Evolutionary conservation across 2,888 invertebrate genomes (phyloP).

Genomic region (Micoletzkya japonica): DNA sequence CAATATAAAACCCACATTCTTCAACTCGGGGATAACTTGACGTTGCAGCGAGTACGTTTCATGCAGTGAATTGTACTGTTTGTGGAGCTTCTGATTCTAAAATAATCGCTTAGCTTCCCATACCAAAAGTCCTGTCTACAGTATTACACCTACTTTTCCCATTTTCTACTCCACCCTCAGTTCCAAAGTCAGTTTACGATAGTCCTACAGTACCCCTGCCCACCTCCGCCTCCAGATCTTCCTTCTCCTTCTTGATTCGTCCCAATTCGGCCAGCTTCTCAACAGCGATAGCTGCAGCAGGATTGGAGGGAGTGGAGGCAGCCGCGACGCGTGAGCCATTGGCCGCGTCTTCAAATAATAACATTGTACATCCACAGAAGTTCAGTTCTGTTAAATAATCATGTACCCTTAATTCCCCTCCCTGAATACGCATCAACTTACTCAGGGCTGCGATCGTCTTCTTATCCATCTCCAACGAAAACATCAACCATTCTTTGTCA

Average conservation of each 20-base stretch:
- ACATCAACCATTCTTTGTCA: neutral
- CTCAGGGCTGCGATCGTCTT: neutral
- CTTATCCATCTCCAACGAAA: neutral
- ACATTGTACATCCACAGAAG: neutral
- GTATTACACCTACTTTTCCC: too few species aligned
- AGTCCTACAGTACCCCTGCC: neutral
- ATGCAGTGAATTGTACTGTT: slow-evolving; percentile 10
- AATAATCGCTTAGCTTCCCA: neutral
- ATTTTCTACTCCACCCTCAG: neutral
- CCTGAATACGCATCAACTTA: too few species aligned
- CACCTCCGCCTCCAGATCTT: slow-evolving; percentile 8
- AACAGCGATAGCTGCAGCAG: neutral
- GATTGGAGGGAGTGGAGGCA: neutral
- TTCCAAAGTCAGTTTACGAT: too few species aligned
- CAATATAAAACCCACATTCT: neutral
- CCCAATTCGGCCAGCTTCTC: slow-evolving; percentile 10
- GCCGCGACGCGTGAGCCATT: neutral
- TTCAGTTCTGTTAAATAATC: neutral
- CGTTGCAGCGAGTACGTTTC: slow-evolving; percentile 13
- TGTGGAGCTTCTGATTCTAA: slow-evolving; percentile 16
- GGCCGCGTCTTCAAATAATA: neutral
- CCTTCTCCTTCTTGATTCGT: slow-evolving; percentile 9
- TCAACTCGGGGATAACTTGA: slow-evolving; percentile 1
- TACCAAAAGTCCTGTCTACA: neutral
- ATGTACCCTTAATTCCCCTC: neutral